Percentiles rank a stretch among this genome's conserved stretches.
Conservation (phyloP, 37 sponge, comb jelly and placozoan genomes). For the Oopsacas minuta region DNA sequence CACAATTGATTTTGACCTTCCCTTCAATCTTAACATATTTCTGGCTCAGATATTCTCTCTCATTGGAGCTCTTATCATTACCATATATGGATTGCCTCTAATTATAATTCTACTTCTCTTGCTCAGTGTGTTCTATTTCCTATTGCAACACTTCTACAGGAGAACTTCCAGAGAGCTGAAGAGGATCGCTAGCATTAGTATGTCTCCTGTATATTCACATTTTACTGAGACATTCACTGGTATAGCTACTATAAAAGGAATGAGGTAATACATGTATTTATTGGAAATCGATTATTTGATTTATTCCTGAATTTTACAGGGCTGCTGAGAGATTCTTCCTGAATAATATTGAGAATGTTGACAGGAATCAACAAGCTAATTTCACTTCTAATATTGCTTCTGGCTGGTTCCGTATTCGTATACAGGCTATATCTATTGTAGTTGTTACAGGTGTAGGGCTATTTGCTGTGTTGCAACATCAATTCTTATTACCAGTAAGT, state of each 20-base stretch:
- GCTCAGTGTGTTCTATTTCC: conserved; percentile 68
- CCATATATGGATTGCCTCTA: conserved; percentile 89
- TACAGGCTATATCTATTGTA: conserved; percentile 72
- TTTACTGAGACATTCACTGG: conserved; percentile 83
- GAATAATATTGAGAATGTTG: conserved; percentile 54
- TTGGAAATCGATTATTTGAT: neutral
- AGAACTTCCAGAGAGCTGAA: conserved; percentile 95
- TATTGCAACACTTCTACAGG: conserved; percentile 83
- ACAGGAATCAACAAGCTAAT: conserved; percentile 59
- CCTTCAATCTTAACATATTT: conserved; percentile 89
- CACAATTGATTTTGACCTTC: conserved; percentile 83
- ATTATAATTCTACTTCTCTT: conserved; percentile 60
- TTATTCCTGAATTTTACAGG: neutral
- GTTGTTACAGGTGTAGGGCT: conserved; percentile 76
- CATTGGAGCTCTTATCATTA: conserved; percentile 66
- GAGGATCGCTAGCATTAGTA: conserved; percentile 70
- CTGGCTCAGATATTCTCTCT: conserved; percentile 76
- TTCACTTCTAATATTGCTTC: conserved; percentile 19
- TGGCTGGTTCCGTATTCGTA: conserved; percentile 72
- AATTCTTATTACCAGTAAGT: conserved; percentile 30
- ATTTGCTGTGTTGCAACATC: conserved; percentile 80
- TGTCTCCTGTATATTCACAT: conserved; percentile 93
- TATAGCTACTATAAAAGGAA: conserved; percentile 56
- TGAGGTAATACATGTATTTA: conserved; percentile 17
- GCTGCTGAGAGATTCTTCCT: conserved; percentile 42